These are phyloP conservation scores for Madoqua kirkii DNA, from an alignment of 2,113 vertebrate genomes.

Conservation along the genomic window DNA sequence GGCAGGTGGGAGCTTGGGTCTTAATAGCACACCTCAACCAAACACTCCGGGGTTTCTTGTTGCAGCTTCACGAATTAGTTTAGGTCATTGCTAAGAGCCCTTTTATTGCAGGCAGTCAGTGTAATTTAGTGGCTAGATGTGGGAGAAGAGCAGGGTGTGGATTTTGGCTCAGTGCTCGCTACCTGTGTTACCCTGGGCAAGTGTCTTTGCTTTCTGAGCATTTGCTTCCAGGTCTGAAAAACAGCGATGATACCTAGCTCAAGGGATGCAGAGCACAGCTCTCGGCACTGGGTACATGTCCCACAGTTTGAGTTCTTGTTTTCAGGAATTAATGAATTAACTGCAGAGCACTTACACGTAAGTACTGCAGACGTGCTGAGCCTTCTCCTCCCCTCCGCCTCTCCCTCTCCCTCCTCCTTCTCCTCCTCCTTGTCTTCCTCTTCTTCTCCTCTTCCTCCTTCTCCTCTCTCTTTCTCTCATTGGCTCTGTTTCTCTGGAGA, in stretches of 20 bases:
- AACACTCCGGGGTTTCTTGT: too few species aligned
- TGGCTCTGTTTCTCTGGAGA: neutral
- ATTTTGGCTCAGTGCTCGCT: neutral
- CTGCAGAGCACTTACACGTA: neutral
- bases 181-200: neutral
- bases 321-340: neutral
- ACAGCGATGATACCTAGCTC: neutral
- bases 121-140: too few species aligned
- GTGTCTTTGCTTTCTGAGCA: neutral
- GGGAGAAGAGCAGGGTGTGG: neutral
- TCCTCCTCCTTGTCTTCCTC: fast-evolving
- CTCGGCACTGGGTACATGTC: neutral
- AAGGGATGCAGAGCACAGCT: neutral
- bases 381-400: neutral
- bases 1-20: neutral
- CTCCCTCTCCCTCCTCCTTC: neutral
- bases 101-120: neutral
- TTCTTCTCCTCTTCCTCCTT: neutral
- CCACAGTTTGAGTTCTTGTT: neutral
- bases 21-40: neutral
- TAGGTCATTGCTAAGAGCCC: neutral
- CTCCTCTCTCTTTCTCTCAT: neutral
- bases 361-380: neutral
- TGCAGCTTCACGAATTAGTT: neutral
- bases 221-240: neutral